Conservation (phyloP, 2,888 invertebrate genomes). For the Disparrhopalites patrizii region DNA sequence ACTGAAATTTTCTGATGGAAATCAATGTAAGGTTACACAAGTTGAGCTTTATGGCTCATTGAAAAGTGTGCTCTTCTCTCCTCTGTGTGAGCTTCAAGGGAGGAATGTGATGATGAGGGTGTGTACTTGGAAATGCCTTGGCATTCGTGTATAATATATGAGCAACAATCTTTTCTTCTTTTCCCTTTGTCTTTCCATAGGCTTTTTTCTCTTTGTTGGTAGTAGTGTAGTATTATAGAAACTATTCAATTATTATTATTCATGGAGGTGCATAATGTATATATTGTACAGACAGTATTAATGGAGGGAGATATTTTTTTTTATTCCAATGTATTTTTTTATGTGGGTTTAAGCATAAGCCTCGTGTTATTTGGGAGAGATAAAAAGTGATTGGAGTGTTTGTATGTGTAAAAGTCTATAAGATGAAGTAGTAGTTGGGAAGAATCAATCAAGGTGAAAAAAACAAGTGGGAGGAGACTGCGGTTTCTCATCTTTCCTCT, state of each 20-base stretch:
- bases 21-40: slow-evolving; percentile 25
- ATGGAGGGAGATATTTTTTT: too few relatives aligned
- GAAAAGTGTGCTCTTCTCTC: too few relatives aligned
- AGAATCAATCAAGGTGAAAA: slow-evolving; percentile 19
- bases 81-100: slow-evolving; percentile 21
- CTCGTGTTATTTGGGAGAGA: background rate
- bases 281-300: too few relatives aligned
- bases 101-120: slow-evolving; percentile 24
- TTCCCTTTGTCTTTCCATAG: background rate
- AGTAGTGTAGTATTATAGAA: too few relatives aligned
- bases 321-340: too few relatives aligned
- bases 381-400: slow-evolving; percentile 14
- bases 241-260: too few relatives aligned
- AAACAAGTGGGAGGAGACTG: slow-evolving; percentile 4
- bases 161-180: background rate
- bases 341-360: too few relatives aligned
- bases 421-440: background rate
- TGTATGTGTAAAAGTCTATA: too few relatives aligned
- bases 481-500: background rate
- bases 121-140: slow-evolving; percentile 16
- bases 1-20: slow-evolving; percentile 20
- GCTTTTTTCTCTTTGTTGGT: too few relatives aligned
- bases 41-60: slow-evolving; percentile 28
- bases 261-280: too few relatives aligned
- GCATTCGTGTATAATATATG: background rate